Conservation (phyloP, 2,888 invertebrate genomes). For the Drosophila phalerata region DNA sequence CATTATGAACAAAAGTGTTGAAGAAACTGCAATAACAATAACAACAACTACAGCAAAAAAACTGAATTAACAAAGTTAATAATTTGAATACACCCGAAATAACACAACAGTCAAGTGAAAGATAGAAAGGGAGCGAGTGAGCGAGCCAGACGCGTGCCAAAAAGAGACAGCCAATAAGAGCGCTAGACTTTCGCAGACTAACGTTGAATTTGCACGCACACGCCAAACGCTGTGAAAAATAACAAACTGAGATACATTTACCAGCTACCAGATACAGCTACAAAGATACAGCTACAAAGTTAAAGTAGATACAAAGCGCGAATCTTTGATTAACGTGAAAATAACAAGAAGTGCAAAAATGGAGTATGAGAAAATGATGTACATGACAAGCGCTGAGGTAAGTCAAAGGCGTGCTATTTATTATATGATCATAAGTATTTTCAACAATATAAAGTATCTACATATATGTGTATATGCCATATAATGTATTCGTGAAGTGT, state of each 20-base stretch:
- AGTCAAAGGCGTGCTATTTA: conserved; percentile 32
- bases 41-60: conserved; percentile 27
- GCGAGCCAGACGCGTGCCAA: conserved; percentile 38
- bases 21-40: conserved; percentile 35
- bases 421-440: conserved; percentile 26
- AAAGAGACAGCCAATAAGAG: conserved; percentile 59
- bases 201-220: conserved; percentile 63
- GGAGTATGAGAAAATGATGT: conserved; percentile 82
- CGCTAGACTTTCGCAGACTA: conserved; percentile 68
- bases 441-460: conserved; percentile 6
- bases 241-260: conserved; percentile 24
- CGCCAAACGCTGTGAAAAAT: conserved; percentile 43
- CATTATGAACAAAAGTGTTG: conserved; percentile 55
- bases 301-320: conserved; percentile 24
- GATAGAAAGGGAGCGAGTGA: conserved; percentile 45
- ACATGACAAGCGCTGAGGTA: conserved; percentile 69
- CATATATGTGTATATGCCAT: not conserved
- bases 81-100: conserved; percentile 42
- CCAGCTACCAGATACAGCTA: conserved; percentile 19
- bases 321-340: conserved; percentile 38
- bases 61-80: conserved; percentile 47
- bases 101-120: conserved; percentile 58
- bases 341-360: conserved; percentile 52
- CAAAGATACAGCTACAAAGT: conserved; percentile 1
- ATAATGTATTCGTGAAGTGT: not conserved